Evolutionary conservation across 2,888 invertebrate genomes (phyloP), one percentile per base, ranked within the genome.

Genomic region (Phortica magna): DNA sequence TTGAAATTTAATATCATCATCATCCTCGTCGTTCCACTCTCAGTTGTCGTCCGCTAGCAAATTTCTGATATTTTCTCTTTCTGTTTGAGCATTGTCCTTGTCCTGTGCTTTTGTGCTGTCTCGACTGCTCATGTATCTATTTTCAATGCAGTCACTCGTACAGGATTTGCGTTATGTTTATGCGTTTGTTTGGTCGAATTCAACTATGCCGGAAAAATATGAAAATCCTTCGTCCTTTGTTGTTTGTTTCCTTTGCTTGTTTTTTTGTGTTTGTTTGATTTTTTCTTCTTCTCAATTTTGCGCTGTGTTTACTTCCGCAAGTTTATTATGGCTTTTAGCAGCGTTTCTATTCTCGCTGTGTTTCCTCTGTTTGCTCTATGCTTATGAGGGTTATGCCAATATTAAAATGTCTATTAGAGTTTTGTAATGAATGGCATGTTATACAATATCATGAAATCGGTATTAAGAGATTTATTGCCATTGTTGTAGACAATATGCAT

Each of bases 301-400:
- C 19, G 19, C 22, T 61, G 61, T 87, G 83, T 89, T 88, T 87
- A 84, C 84, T 82, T 87, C 83, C 84, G 84, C 84, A 85, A 87
- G 82, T 87, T 87, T 89, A 88, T 88, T 89, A 88, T 88, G 84
- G 85, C 89, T 88, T 89, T 89, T 88, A 85, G 83, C 83, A 82
- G 84, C 82, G 85, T 85, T 84, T 87, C 83, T 82, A 83, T 22
- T 48, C 48, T 48, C 48, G 9, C 48, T 14, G 48, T 48, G 9
- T 48, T 64, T 73, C 55, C 55, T 68, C 81, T 85, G 87, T 88
- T 87, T 87, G 81, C 80, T 80, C 76, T 82, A 82, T 82, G 87
- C 89, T 89, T 85, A 87, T 84, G 84, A 85, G 88, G 87, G 83
- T 81, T 77, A 74, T 81, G 68, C 82, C 83, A 83, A 81, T 80